Conservation (phyloP, 1,140 invertebrate species). For the Aphaenogaster ashmeadi region DNA sequence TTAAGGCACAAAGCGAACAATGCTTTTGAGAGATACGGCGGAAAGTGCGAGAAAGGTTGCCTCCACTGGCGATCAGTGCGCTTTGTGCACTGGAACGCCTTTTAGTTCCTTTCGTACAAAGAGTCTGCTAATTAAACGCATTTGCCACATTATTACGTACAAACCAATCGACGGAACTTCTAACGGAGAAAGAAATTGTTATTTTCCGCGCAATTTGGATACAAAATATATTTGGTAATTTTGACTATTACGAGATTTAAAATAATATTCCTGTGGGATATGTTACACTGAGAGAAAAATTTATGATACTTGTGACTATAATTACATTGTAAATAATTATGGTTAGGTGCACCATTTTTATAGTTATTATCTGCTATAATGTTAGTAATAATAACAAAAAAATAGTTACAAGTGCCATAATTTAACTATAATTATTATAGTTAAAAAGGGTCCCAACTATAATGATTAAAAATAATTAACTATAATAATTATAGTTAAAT, state of each 20-base stretch:
- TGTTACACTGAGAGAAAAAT: no score
- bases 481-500: no score
- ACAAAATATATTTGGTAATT: background rate
- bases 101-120: slow-evolving; percentile 23
- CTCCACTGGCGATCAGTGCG: slow-evolving; percentile 29
- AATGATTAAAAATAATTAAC: no score
- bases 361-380: no score
- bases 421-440: no score
- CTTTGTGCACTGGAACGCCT: slow-evolving; percentile 15
- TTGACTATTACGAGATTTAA: background rate
- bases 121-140: slow-evolving; percentile 46
- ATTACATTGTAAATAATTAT: no score
- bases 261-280: background rate
- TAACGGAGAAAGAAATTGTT: background rate
- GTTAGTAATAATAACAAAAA: no score
- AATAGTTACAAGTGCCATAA: no score
- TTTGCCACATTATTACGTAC: slow-evolving; percentile 42
- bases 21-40: slow-evolving; percentile 53
- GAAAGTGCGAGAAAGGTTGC: slow-evolving; percentile 47
- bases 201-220: background rate
- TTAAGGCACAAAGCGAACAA: slow-evolving; percentile 68
- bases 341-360: no score
- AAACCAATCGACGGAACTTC: background rate
- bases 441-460: no score
- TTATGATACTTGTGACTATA: no score